Percentiles rank a stretch among this genome's conserved stretches.
Conservation (phyloP, 2,797 vertebrate genomes). For the Typhlichthys eigenmanni region DNA sequence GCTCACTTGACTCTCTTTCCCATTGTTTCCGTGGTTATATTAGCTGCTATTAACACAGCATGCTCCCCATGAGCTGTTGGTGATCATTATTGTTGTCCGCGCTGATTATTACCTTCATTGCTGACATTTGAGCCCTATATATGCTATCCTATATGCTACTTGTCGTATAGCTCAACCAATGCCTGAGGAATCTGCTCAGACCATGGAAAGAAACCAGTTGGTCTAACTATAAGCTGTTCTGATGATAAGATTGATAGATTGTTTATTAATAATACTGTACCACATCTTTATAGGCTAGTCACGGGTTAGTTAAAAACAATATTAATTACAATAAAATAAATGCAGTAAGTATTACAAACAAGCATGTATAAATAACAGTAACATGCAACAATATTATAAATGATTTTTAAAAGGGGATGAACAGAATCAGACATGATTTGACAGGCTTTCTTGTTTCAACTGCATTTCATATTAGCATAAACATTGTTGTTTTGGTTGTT, state of each 20-base stretch:
- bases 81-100: conserved; percentile 23
- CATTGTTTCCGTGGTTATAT: neutral
- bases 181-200: conserved; percentile 9
- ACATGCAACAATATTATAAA: neutral
- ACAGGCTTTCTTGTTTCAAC: no score
- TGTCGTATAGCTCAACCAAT: neutral
- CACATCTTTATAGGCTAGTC: no score
- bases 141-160: conserved; percentile 18
- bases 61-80: neutral
- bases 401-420: neutral
- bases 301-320: no score
- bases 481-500: neutral
- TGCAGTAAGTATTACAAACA: no score
- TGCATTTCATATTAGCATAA: no score
- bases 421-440: no score
- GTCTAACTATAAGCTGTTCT: conserved; percentile 11
- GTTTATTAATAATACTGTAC: no score
- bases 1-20: neutral
- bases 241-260: neutral
- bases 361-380: neutral
- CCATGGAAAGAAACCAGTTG: conserved; percentile 18
- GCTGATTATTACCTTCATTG: neutral
- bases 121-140: conserved; percentile 52
- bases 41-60: neutral
- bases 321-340: no score